Evolutionary conservation across 1,140 invertebrate species (phyloP), one percentile per base, ranked within the genome.

Genomic region (Zaprionus kolodkinae): DNA sequence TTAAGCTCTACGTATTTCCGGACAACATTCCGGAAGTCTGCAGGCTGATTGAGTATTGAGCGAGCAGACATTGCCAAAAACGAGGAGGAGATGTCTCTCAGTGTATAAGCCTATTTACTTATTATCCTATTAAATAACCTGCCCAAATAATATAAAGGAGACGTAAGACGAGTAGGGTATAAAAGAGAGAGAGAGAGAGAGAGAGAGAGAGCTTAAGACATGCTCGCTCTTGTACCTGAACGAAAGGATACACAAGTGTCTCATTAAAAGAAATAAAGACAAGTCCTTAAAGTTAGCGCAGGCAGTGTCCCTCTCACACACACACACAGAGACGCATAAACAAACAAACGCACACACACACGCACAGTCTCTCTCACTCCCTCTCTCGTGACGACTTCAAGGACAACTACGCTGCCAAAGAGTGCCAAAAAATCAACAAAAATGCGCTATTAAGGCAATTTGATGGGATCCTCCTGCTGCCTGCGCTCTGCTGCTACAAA

Each of bases 211-310:
- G 83, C 83, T 82, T 82, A 77, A 55, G 68, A 76, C 61, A 65
- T 72, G 83, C 69, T 7, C 33, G 76, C 79, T 72, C 83, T 82
- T 87, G 64, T 82, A 78, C 83, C 65, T 79, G 70, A 64, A 15
- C 67, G 59, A 84, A 87, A 87, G 84, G 84, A 87, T 83, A 87
- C 84, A 87, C 80, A 83, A 87, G 84, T 87, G 80, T 87, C 84
- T 87, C 84, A 87, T 87, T 87, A 88, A 88, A 87, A 88, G 84
- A 87, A 88, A 87, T 84, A 87, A 88, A 87, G 83, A 79, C 72
- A 88, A 87, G 84, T 88, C 84, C 84, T 87, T 88, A 74, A 83
- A 88, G 83, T 88, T 84, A 79, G 76, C 63, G 76, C 63, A 70
- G 59, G 54, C 75, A 60, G 43, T 12, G 36, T 76, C 62, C 79